phyloP scores from a whole-genome alignment of 2,797 vertebrate genomes.

The Coluber constrictor region DNA sequence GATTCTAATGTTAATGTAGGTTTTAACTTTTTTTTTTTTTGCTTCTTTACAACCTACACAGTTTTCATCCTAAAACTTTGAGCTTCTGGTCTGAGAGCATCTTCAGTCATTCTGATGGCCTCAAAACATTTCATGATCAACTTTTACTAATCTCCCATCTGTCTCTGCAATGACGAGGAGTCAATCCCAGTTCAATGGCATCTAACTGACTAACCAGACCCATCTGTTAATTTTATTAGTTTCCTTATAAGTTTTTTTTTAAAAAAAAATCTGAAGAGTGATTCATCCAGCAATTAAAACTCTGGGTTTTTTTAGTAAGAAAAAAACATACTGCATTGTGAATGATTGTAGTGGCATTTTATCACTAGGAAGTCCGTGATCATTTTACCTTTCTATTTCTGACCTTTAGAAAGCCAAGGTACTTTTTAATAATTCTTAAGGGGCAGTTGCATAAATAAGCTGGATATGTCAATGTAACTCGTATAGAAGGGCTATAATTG shows the following conservation, averaged over 20 bases:
- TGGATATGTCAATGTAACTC: background rate
- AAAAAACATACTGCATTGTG: background rate
- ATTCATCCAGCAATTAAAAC: slow-evolving; percentile 31
- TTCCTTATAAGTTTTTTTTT: background rate
- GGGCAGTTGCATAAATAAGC: background rate
- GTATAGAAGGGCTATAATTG: background rate
- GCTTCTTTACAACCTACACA: background rate
- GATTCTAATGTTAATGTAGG: slow-evolving; percentile 19
- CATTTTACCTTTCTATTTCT: background rate
- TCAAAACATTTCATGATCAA: background rate
- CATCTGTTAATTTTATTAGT: slow-evolving; percentile 37
- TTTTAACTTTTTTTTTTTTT: background rate
- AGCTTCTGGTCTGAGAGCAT: slow-evolving; percentile 26
- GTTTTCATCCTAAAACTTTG: background rate
- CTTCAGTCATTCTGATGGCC: slow-evolving; percentile 42
- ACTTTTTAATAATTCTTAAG: background rate
- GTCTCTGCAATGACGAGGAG: background rate
- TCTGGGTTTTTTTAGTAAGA: background rate
- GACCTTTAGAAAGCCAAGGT: background rate
- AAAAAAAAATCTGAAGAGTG: background rate
- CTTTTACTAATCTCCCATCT: slow-evolving; percentile 12
- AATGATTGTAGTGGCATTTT: background rate
- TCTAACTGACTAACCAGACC: background rate
- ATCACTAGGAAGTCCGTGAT: background rate
- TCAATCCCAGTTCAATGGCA: background rate